Evolutionary conservation across 2,888 invertebrate species (phyloP), one percentile per base, ranked within the genome.

Genomic region (Globia sparganii): DNA sequence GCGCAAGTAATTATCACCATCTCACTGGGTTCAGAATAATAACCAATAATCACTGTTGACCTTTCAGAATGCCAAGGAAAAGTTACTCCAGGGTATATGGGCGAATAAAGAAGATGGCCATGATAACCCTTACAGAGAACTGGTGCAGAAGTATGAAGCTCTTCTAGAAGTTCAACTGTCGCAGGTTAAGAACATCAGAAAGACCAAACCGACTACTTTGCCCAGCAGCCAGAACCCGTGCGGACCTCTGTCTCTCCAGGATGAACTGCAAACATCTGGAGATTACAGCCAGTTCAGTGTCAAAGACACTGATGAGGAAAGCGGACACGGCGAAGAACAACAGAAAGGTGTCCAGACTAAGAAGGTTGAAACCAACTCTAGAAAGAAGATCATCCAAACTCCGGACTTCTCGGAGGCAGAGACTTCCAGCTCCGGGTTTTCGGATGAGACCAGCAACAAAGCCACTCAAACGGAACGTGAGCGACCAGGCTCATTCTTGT

Each of bases 391-490:
- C 89, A 98, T 98, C 25, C 97, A 97, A 85, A 98, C 98, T 1
- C 98, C 98, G 0, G 98, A 98, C 92, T 98, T 98, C 90, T 98
- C 98, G 0, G 98, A 98, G 93, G 98, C 98, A 1, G 98, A 98
- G 93, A 98, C 98, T 0, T 98, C 98, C 37, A 98, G 98, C 28
- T 98, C 98, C 0, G 98, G 98, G 18, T 98, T 98, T 92, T 97
- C 98, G 0, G 99, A 98, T 90, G 98, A 98, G 93, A 98, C 98
- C 2, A 98, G 98, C 93, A 98, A 98, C 93, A 98, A 98, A 91
- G 97, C 97, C 4, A 98, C 98, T 8, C 98, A 99, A 91, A 99
- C 98, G 0, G 98, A 98, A 82, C 97, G 97, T 58, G 97, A 97
- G 81, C 97, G 98, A 21, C 97, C 98, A 0, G 98, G 98, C n/a